Conservation (phyloP, 2,797 vertebrate species). For the Anas acuta region DNA sequence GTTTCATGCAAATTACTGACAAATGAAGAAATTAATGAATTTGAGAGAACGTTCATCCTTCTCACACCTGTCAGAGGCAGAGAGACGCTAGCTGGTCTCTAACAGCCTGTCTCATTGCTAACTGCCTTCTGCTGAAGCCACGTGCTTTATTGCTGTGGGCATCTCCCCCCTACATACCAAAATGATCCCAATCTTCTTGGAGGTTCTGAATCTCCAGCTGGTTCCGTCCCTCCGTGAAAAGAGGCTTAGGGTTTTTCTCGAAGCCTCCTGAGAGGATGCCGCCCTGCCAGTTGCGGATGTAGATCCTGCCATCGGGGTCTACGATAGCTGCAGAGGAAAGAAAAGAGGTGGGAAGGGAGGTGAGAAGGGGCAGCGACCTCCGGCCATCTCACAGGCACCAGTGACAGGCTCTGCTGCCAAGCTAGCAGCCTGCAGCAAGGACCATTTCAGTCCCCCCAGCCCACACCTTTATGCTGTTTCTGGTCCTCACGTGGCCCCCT, state of each 20-base stretch:
- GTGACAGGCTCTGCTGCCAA: fast-evolving
- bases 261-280: constrained; percentile 95
- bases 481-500: fast-evolving
- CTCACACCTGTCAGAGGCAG: background rate
- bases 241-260: constrained; percentile 98
- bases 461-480: background rate
- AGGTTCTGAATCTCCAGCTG: constrained; percentile 97
- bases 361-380: background rate
- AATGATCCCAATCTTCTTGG: constrained; percentile 99
- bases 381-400: background rate
- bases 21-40: background rate
- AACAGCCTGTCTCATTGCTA: background rate
- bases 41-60: fast-evolving
- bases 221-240: constrained; percentile 96
- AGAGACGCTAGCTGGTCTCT: background rate
- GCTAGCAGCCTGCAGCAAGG: background rate
- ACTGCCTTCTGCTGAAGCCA: background rate
- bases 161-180: constrained; percentile 80
- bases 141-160: fast-evolving
- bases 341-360: background rate
- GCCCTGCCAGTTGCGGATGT: constrained; percentile 92
- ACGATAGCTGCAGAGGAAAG: constrained; percentile 82
- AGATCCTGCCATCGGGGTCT: constrained; percentile 95
- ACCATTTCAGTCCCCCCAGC: background rate
- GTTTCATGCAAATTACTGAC: background rate